phyloP scores from a whole-genome alignment of 2,888 invertebrate species.

The Phymatocera aterrima region DNA sequence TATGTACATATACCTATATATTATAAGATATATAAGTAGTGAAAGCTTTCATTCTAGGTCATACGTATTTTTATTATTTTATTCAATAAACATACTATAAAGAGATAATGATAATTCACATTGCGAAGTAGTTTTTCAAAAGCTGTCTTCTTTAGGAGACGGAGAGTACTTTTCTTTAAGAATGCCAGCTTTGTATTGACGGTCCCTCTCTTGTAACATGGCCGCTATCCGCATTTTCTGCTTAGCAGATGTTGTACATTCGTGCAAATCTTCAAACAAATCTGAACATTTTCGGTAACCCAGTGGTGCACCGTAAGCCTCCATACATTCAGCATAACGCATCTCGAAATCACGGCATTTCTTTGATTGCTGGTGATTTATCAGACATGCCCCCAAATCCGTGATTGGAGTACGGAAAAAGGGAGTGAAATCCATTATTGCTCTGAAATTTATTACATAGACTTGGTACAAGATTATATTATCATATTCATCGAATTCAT shows the following conservation, averaged over 20 bases:
- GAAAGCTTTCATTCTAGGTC: constrained; percentile 3
- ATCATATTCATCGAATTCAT: background rate
- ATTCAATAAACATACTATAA: constrained; percentile 26
- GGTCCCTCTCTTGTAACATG: constrained; percentile 80
- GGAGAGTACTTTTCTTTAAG: constrained; percentile 73
- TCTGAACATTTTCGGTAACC: constrained; percentile 80
- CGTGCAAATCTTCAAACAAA: constrained; percentile 82
- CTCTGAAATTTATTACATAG: constrained; percentile 7
- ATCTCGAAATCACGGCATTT: constrained; percentile 83
- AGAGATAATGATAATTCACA: background rate
- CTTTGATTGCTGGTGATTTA: constrained; percentile 82
- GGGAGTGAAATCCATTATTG: constrained; percentile 80
- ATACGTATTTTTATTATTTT: constrained; percentile 11
- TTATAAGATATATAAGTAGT: no score
- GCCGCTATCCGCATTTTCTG: constrained; percentile 79
- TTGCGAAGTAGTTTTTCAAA: constrained; percentile 68
- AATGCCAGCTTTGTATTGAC: constrained; percentile 79
- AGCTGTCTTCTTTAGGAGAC: constrained; percentile 79
- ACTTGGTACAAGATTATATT: background rate
- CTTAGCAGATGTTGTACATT: constrained; percentile 81
- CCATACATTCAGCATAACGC: constrained; percentile 85
- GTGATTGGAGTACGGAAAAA: constrained; percentile 83
- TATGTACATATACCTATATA: no score
- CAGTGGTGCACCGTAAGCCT: constrained; percentile 86
- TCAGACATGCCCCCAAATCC: constrained; percentile 81